Conservation (phyloP, 2,797 vertebrate species). For the Serranus cabrilla region DNA sequence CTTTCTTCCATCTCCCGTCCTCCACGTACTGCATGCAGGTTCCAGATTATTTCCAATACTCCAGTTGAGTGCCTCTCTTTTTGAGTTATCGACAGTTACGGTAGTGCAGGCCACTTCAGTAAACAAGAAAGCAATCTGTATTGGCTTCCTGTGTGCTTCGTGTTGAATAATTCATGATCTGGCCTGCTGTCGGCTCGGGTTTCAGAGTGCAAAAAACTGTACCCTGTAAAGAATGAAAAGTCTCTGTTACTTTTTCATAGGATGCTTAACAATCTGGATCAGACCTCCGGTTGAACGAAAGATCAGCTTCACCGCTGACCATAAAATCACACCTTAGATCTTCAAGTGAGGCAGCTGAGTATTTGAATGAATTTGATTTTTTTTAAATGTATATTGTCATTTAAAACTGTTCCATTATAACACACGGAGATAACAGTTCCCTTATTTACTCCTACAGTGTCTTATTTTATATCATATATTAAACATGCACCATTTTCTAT, state of each 20-base stretch:
- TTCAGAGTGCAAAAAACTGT: slow-evolving; percentile 24
- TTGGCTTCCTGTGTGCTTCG: slow-evolving; percentile 36
- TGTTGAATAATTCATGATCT: slow-evolving; percentile 65
- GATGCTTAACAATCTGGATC: not conserved
- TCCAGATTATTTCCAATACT: slow-evolving; percentile 22
- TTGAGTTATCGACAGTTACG: slow-evolving; percentile 16
- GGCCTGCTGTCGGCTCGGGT: slow-evolving; percentile 25
- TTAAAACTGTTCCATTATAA: not conserved
- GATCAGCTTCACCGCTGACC: not conserved
- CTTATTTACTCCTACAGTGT: not conserved
- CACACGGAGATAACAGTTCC: not conserved
- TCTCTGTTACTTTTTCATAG: slow-evolving; percentile 13
- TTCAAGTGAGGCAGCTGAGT: not conserved
- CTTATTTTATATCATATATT: no score
- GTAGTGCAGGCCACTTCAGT: slow-evolving; percentile 36
- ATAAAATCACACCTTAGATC: not conserved
- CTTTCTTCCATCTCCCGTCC: not conserved
- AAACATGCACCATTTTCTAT: no score
- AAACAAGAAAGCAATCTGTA: slow-evolving; percentile 39
- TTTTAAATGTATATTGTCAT: no score
- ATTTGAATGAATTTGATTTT: not conserved
- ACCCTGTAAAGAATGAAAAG: not conserved
- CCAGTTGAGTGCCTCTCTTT: slow-evolving; percentile 25
- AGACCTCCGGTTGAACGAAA: not conserved
- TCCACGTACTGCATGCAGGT: not conserved